phyloP scores from a whole-genome alignment of 2,888 invertebrate species.

The Pristionchus arcanus region DNA sequence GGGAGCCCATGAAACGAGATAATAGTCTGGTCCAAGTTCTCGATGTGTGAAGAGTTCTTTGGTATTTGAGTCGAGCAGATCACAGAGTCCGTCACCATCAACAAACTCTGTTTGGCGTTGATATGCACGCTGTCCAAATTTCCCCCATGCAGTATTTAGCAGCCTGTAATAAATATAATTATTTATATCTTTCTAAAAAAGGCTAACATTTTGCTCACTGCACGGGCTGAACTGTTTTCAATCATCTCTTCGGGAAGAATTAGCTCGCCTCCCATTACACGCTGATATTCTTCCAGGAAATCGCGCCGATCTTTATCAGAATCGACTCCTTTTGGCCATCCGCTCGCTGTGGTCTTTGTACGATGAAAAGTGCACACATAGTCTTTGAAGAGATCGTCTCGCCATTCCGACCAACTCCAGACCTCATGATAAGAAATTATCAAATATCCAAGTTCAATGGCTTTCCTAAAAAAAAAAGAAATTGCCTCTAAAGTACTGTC shows the following conservation, averaged over 20 bases:
- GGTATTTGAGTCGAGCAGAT: neutral
- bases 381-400: neutral
- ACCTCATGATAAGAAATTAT: neutral
- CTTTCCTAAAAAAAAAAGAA: neutral
- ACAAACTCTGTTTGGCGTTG: neutral
- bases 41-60: neutral
- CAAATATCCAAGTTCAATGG: neutral
- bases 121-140: neutral
- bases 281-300: neutral
- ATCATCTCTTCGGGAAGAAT: neutral
- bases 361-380: neutral
- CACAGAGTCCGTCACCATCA: neutral
- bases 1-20: neutral
- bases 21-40: neutral
- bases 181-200: no score
- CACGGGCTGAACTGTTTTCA: neutral
- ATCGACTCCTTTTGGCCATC: neutral
- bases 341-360: neutral
- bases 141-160: neutral
- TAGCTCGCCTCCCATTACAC: neutral
- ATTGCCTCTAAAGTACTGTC: neutral
- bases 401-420: neutral
- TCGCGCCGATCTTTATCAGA: neutral
- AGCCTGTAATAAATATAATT: no score
- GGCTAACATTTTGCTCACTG: neutral